A percentile compares a stretch with the other conserved stretches of the same genome.
phyloP scores from a whole-genome alignment of 1,140 invertebrate genomes.

The Drosophila seguyi region DNA sequence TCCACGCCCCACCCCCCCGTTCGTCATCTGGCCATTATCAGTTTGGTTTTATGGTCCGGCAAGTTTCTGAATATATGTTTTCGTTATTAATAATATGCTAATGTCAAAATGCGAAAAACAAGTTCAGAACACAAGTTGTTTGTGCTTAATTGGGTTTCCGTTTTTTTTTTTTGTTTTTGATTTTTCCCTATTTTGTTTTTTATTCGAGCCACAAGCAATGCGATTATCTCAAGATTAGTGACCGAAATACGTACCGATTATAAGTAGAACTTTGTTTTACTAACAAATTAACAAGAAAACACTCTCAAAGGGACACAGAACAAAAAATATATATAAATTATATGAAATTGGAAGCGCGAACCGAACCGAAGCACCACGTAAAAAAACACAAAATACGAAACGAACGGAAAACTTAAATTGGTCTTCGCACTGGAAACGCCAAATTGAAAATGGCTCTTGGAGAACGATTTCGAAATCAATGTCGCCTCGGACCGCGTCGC shows the following conservation, averaged over 20 bases:
- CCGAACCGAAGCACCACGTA: conserved; percentile 3
- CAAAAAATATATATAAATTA: conserved; percentile 13
- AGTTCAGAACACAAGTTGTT: conserved; percentile 29
- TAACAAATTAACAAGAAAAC: neutral
- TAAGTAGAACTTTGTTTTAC: conserved; percentile 1
- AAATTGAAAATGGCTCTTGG: conserved; percentile 73
- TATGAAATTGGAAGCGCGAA: neutral
- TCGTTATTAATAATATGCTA: conserved; percentile 37
- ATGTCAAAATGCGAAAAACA: conserved; percentile 47
- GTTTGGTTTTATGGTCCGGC: conserved; percentile 22
- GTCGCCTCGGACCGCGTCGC: conserved; percentile 26
- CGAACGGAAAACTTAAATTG: conserved; percentile 63
- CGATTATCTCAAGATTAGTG: conserved; percentile 8
- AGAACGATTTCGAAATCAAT: conserved; percentile 32
- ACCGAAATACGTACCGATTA: conserved; percentile 37
- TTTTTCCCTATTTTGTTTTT: neutral
- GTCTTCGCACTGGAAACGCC: conserved; percentile 85
- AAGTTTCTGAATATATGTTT: conserved; percentile 44
- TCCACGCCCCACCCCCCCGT: too few species aligned
- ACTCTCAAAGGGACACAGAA: conserved; percentile 11
- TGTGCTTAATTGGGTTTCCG: conserved; percentile 17
- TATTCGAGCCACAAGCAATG: conserved; percentile 10
- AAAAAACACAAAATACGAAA: conserved; percentile 17
- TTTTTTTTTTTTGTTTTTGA: neutral
- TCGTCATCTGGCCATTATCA: conserved; percentile 25